Percentiles rank a stretch among this genome's conserved stretches.
These are phyloP conservation scores for Martes flavigula DNA, from an alignment of 2,797 vertebrate species.

Conservation along the genomic window DNA sequence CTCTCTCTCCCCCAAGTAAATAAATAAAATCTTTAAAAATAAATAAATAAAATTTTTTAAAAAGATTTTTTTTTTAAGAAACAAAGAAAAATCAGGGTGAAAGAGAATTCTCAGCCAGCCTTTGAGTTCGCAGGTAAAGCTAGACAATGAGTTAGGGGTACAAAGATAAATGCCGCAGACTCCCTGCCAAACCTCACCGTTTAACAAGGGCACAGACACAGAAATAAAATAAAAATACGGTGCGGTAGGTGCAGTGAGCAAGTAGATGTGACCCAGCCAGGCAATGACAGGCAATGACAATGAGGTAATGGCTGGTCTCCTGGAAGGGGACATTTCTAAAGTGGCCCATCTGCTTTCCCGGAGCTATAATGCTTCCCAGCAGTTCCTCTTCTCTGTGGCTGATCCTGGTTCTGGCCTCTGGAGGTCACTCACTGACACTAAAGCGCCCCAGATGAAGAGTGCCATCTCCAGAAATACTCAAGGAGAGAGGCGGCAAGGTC, in stretches of 20 bases:
- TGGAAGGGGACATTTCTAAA: neutral
- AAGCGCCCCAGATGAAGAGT: neutral
- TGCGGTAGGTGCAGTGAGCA: neutral
- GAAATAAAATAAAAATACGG: neutral
- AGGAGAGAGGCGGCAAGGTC: neutral
- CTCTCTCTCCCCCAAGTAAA: neutral
- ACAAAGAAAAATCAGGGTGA: slow-evolving; percentile 11
- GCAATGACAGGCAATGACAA: neutral
- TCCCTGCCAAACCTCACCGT: neutral
- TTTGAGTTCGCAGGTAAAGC: neutral
- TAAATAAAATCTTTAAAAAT: neutral
- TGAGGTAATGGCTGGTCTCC: neutral
- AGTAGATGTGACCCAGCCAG: neutral
- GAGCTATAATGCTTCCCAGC: neutral
- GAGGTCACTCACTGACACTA: neutral
- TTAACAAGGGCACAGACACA: neutral
- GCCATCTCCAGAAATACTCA: neutral
- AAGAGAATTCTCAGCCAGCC: neutral
- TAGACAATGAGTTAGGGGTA: neutral
- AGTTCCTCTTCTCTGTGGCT: neutral
- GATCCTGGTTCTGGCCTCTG: neutral
- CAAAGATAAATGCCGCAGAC: neutral
- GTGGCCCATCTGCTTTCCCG: neutral
- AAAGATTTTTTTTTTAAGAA: neutral
- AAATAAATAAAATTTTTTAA: neutral